Evolutionary conservation across 2,797 vertebrate species (phyloP).

Genomic region (Falco columbarius): DNA sequence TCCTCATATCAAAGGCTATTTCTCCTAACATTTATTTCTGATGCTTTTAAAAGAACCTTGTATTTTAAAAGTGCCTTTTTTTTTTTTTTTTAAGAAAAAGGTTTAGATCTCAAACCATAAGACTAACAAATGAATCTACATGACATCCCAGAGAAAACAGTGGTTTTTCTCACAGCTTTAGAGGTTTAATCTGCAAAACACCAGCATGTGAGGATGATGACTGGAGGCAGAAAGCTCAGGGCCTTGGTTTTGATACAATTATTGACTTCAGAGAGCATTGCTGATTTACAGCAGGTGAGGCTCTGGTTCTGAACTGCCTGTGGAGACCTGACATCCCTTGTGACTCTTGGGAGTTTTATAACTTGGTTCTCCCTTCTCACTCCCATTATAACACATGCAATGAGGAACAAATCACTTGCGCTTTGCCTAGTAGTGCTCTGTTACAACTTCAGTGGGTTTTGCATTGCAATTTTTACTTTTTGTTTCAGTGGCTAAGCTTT

Average conservation of each 20-base stretch:
- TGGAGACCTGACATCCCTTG: neutral
- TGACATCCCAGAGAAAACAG: neutral
- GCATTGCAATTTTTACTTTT: neutral
- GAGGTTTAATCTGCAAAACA: neutral
- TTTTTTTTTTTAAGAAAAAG: neutral
- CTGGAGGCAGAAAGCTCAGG: neutral
- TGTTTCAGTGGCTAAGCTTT: neutral
- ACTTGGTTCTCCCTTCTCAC: neutral
- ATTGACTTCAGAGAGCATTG: neutral
- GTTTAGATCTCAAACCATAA: neutral
- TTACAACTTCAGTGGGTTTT: neutral
- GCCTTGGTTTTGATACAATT: neutral
- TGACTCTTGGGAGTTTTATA: neutral
- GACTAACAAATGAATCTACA: neutral
- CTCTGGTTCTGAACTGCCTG: neutral
- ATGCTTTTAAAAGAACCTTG: neutral
- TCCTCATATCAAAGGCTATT: neutral
- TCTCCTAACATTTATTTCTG: neutral
- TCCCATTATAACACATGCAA: rapidly evolving
- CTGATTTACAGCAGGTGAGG: neutral
- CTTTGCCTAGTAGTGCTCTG: neutral
- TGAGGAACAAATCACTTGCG: neutral
- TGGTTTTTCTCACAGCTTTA: neutral
- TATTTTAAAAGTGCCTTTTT: neutral
- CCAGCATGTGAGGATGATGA: neutral